Evolutionary conservation across 1,140 invertebrate species (phyloP).

Genomic region (Tigriopus japonicus): DNA sequence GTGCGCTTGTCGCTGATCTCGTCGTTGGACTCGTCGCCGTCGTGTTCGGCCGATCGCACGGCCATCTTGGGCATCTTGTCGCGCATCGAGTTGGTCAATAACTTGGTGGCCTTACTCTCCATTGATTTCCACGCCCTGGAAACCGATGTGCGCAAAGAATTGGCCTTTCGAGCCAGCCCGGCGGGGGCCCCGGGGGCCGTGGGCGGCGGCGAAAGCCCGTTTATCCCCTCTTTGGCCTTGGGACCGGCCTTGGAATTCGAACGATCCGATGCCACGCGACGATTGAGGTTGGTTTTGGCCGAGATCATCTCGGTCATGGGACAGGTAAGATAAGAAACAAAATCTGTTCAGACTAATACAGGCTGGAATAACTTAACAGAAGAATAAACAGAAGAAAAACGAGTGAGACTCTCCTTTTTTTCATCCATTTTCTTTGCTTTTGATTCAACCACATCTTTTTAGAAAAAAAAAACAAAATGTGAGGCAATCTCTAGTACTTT

Average conservation of each 20-base stretch:
- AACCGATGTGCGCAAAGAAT: conserved; percentile 77
- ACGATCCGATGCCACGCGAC: conserved; percentile 2
- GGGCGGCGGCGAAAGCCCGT: neutral
- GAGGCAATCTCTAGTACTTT: too few species aligned
- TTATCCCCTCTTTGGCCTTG: neutral
- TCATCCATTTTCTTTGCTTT: too few species aligned
- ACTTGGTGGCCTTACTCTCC: conserved; percentile 72
- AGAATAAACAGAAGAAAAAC: too few species aligned
- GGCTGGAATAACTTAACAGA: too few species aligned
- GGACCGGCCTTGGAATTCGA: conserved; percentile 4
- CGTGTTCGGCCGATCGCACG: conserved; percentile 51
- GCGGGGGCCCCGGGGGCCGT: conserved; percentile 27
- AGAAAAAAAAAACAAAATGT: too few species aligned
- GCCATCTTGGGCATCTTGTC: conserved; percentile 57
- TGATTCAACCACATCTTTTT: too few species aligned
- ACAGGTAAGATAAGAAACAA: too few species aligned
- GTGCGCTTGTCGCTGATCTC: conserved; percentile 77
- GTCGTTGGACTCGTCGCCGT: conserved; percentile 59
- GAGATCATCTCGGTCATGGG: neutral
- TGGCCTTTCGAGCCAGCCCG: conserved; percentile 51
- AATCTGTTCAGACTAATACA: too few species aligned
- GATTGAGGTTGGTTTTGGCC: conserved; percentile 1
- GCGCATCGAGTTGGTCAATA: conserved; percentile 80
- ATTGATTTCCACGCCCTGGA: conserved; percentile 87
- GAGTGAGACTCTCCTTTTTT: too few species aligned